A percentile compares a stretch with the other conserved stretches of the same genome.
Evolutionary conservation across 2,113 vertebrate species (phyloP).

Genomic region (Nothoprocta perdicaria): DNA sequence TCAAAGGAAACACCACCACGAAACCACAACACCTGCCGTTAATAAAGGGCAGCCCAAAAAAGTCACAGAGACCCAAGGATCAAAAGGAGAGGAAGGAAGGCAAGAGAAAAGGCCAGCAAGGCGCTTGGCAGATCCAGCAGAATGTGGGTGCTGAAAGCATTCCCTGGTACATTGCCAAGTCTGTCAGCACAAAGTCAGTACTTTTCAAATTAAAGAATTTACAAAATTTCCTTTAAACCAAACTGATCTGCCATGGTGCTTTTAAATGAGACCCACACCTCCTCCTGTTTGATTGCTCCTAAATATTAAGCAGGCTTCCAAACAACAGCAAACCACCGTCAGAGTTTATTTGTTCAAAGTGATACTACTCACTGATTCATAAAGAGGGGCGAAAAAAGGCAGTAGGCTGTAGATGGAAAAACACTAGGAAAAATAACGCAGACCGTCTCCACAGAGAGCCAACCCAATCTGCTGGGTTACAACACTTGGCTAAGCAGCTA

Average conservation of each 20-base stretch:
- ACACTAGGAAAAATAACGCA: background rate
- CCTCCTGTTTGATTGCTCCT: background rate
- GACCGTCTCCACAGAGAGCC: background rate
- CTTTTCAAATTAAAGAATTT: too few relatives aligned
- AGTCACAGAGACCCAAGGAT: background rate
- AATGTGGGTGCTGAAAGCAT: background rate
- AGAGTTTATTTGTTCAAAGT: background rate
- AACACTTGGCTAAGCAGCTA: background rate
- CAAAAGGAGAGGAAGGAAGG: background rate
- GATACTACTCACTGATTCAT: background rate
- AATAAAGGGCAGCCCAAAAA: background rate
- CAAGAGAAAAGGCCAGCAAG: background rate
- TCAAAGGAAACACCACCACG: background rate
- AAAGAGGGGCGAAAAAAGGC: background rate
- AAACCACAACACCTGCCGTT: background rate
- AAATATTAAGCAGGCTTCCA: background rate
- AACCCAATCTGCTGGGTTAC: background rate
- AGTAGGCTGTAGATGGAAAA: background rate
- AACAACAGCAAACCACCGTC: background rate
- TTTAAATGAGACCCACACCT: background rate
- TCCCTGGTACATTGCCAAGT: background rate
- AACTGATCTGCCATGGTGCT: background rate
- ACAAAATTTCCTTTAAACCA: background rate
- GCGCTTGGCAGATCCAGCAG: background rate
- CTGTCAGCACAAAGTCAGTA: background rate